These are phyloP conservation scores for Tauraco hartlaubi DNA, from an alignment of 2,797 vertebrate species.

Conservation along the genomic window DNA sequence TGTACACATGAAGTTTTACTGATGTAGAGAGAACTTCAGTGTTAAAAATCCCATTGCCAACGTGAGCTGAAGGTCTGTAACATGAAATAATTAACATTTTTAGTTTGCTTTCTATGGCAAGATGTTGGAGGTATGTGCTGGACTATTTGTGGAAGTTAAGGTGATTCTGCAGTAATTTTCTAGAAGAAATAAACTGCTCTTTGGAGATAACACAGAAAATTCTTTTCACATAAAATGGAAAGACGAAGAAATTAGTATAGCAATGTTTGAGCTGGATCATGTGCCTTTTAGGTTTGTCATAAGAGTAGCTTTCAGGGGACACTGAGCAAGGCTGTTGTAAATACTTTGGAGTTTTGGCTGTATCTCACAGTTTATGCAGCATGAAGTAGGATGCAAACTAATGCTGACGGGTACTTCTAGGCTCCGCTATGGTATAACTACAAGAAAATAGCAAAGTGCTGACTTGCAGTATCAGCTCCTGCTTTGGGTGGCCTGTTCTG, in stretches of 20 bases:
- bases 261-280: fast-evolving
- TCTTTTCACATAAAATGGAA: not conserved
- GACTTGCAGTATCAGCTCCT: not conserved
- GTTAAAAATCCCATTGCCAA: not conserved
- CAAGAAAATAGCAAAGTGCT: not conserved
- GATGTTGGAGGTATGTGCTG: not conserved
- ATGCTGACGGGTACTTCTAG: not conserved
- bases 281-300: not conserved
- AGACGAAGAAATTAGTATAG: not conserved
- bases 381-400: not conserved
- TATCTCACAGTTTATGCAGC: fast-evolving
- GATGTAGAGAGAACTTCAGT: not conserved
- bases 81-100: not conserved
- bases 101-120: not conserved
- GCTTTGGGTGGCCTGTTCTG: not conserved
- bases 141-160: not conserved
- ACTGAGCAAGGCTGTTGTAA: not conserved
- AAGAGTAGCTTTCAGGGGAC: not conserved
- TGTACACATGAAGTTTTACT: not conserved
- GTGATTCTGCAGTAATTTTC: not conserved
- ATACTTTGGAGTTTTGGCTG: not conserved
- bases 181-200: not conserved
- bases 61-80: not conserved
- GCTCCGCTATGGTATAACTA: not conserved
- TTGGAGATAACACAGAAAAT: not conserved